A percentile compares a stretch with the other conserved stretches of the same genome.
phyloP scores from a whole-genome alignment of 1,140 invertebrate species.

The Chironomus tepperi region DNA sequence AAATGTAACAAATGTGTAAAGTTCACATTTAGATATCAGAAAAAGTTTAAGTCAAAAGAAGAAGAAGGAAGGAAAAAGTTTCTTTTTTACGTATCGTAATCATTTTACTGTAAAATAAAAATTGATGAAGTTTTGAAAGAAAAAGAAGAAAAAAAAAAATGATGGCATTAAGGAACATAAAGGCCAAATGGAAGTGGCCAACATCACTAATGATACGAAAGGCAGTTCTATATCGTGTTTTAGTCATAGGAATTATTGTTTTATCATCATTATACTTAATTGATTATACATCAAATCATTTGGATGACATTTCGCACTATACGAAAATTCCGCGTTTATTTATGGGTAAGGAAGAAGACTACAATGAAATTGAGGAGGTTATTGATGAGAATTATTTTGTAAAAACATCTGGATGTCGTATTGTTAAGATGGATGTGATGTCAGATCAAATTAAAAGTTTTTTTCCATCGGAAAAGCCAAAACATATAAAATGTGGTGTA shows the following conservation, averaged over 20 bases:
- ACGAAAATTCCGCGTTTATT: neutral
- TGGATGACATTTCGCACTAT: neutral
- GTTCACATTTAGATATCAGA: too few relatives aligned
- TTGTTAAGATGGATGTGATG: conserved; percentile 10
- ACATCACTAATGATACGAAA: neutral
- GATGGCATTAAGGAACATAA: neutral
- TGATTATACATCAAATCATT: neutral
- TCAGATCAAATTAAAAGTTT: neutral
- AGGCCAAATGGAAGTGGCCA: neutral
- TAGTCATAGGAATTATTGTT: neutral
- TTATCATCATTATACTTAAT: conserved; percentile 12
- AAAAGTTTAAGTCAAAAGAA: too few relatives aligned
- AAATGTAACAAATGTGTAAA: too few relatives aligned
- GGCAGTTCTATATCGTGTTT: neutral
- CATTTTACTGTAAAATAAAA: too few relatives aligned
- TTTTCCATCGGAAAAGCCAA: conserved; percentile 2
- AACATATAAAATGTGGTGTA: neutral
- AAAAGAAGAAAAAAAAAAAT: neutral
- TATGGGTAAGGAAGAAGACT: neutral
- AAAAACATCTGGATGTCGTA: neutral
- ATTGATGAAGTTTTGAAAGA: neutral
- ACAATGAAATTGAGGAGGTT: neutral
- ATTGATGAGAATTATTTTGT: conserved; percentile 22
- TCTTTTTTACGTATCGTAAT: too few relatives aligned
- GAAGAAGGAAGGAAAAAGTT: too few relatives aligned